Conservation (phyloP, 2,113 vertebrate species). For the Carassius gibelio region DNA sequence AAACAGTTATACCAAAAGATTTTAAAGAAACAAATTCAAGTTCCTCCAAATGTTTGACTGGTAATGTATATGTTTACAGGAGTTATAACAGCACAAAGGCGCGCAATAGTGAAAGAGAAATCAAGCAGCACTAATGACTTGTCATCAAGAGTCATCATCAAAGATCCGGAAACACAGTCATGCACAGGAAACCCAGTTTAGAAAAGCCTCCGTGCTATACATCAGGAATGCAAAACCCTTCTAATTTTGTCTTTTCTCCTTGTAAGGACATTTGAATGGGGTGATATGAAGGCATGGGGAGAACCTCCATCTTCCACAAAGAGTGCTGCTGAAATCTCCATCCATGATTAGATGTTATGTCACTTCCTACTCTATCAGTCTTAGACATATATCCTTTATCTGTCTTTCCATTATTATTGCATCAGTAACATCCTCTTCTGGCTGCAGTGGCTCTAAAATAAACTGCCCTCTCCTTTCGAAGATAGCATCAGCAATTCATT, state of each 20-base stretch:
- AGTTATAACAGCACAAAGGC: background rate
- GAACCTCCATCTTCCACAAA: background rate
- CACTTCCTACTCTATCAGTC: background rate
- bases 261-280: slow-evolving; percentile 40
- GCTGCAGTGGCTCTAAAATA: background rate
- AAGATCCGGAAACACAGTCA: slow-evolving; percentile 5
- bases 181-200: background rate
- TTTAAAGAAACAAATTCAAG: background rate
- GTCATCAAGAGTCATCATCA: slow-evolving; percentile 37
- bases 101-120: slow-evolving; percentile 4
- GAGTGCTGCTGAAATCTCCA: background rate
- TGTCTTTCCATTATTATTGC: background rate
- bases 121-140: slow-evolving; percentile 25
- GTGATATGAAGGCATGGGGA: background rate
- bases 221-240: slow-evolving; percentile 7
- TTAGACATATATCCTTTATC: background rate
- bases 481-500: background rate
- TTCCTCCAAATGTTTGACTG: background rate
- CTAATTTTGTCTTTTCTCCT: slow-evolving; percentile 37
- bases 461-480: background rate
- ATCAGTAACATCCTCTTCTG: background rate
- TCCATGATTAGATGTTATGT: background rate
- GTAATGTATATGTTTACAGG: background rate
- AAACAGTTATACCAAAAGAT: background rate
- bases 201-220: background rate